These are phyloP conservation scores for Drosophila quinaria DNA, from an alignment of 2,888 invertebrate genomes.

Conservation along the genomic window DNA sequence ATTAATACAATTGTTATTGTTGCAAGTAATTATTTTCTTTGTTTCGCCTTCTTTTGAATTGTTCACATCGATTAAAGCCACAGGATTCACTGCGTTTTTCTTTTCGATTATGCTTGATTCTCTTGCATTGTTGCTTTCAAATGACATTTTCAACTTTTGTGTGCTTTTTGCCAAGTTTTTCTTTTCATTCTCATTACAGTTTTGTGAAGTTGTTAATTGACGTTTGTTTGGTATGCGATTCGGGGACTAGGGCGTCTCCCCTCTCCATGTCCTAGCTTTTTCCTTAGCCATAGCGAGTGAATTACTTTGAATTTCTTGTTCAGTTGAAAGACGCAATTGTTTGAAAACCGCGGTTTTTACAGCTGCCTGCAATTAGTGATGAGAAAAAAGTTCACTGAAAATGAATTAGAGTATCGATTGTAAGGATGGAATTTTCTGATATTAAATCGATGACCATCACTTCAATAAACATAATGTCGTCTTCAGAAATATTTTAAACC, in stretches of 20 bases:
- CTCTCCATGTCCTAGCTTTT: not conserved
- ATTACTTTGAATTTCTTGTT: not conserved
- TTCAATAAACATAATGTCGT: too few relatives aligned
- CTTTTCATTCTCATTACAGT: not conserved
- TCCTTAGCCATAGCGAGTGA: constrained; percentile 2
- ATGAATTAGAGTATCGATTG: not conserved
- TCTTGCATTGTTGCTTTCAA: not conserved
- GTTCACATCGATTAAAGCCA: not conserved
- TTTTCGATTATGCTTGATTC: not conserved
- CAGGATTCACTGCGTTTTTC: not conserved
- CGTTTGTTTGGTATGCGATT: not conserved
- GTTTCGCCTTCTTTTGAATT: not conserved
- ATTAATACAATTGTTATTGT: not conserved
- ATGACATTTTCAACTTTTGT: not conserved
- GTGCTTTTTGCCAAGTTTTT: not conserved
- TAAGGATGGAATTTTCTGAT: not conserved
- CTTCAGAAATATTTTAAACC: too few relatives aligned
- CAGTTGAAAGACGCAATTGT: not conserved
- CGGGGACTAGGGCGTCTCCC: not conserved
- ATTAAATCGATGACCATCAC: not conserved
- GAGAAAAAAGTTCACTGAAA: not conserved
- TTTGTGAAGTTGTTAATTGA: not conserved
- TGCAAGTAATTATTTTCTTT: not conserved
- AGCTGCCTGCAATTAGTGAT: not conserved
- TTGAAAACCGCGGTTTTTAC: not conserved